A percentile compares a stretch with the other conserved stretches of the same genome.
phyloP scores from a whole-genome alignment of 2,797 vertebrate genomes.

The Clamator glandarius region DNA sequence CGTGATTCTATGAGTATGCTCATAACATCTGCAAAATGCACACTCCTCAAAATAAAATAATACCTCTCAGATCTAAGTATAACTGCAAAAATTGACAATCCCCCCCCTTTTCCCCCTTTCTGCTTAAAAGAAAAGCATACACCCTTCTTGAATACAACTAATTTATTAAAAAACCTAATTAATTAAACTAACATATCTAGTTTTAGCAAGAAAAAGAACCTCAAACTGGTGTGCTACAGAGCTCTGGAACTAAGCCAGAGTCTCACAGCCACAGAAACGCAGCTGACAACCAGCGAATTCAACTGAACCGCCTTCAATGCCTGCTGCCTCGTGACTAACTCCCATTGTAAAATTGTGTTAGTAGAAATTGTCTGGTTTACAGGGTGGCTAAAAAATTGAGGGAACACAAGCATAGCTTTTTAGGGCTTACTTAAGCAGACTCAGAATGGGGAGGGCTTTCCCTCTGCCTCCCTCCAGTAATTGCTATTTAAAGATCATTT shows the following conservation, averaged over 20 bases:
- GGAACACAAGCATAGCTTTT: neutral
- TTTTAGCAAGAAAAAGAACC: neutral
- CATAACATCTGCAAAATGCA: neutral
- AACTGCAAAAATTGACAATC: neutral
- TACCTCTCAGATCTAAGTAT: neutral
- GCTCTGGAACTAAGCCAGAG: neutral
- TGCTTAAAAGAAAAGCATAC: neutral
- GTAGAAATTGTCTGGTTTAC: neutral
- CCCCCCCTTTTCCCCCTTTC: neutral
- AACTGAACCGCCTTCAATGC: neutral
- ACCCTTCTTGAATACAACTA: neutral
- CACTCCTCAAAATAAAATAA: neutral
- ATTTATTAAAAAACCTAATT: neutral
- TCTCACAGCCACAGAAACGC: neutral
- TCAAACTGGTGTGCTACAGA: neutral
- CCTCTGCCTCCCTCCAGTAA: constrained; percentile 71
- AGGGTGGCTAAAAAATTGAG: neutral
- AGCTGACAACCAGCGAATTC: neutral
- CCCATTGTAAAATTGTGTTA: neutral
- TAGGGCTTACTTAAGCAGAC: constrained; percentile 30
- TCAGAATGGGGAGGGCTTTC: neutral
- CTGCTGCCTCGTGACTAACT: neutral
- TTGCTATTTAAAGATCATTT: constrained; percentile 88
- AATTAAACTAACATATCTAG: neutral
- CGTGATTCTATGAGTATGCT: neutral